phyloP scores from a whole-genome alignment of 2,888 invertebrate species.

The Drosophila neutralis region DNA sequence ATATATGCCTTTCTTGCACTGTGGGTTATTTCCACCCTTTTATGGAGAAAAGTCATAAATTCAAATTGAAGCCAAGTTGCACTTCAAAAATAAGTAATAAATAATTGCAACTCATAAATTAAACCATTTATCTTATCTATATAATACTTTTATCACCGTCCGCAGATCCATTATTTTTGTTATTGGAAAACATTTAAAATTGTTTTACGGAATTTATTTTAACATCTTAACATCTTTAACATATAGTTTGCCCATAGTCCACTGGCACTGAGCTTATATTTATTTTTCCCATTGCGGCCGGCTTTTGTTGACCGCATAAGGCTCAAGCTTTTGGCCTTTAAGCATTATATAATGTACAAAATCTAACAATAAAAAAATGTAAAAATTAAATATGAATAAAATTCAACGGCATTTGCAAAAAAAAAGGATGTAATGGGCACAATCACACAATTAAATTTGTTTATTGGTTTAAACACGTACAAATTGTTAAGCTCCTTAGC shows the following conservation, averaged over 20 bases:
- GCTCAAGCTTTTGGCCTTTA: slow-evolving; percentile 79
- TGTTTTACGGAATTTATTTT: background rate
- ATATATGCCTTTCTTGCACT: background rate
- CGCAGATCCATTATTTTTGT: background rate
- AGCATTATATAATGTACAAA: slow-evolving; percentile 68
- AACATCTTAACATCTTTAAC: background rate
- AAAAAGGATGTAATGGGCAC: slow-evolving; percentile 28
- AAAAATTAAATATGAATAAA: slow-evolving; percentile 24
- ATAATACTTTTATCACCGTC: background rate
- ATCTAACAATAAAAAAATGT: slow-evolving; percentile 55
- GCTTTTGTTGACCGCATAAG: slow-evolving; percentile 73
- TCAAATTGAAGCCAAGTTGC: background rate
- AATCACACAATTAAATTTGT: slow-evolving; percentile 61
- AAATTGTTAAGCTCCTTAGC: slow-evolving; percentile 63
- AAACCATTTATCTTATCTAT: background rate
- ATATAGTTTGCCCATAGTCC: slow-evolving; percentile 3
- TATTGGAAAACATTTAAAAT: background rate
- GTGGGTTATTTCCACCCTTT: background rate
- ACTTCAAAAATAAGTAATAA: background rate
- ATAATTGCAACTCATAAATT: background rate
- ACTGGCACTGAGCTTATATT: slow-evolving; percentile 62
- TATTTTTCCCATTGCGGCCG: slow-evolving; percentile 74
- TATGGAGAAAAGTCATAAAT: background rate
- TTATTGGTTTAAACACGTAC: slow-evolving; percentile 64
- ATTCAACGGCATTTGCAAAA: slow-evolving; percentile 30